Base-by-base conservation (phyloP, 2,113 vertebrate genomes). In the Hepsetus odoe region DNA sequence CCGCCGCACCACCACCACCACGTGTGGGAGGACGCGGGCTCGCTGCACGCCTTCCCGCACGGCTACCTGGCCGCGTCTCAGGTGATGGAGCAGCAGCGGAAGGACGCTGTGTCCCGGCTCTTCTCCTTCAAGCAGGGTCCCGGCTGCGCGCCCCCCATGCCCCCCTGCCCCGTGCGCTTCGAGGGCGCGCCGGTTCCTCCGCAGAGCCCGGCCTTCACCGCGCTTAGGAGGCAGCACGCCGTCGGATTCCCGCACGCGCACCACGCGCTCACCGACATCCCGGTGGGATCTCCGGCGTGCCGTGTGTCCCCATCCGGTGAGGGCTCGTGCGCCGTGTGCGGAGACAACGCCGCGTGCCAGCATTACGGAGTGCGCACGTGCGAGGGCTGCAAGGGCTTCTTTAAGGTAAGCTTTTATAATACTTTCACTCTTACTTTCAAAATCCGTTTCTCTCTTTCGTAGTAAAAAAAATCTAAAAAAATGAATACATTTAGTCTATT, bases 301-400 rank as follows among this genome's bases (percentile, higher is more conserved):
- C 89, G 96, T 13, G 95, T 93, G 4, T 92, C 94, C 1, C 93
- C 95, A 0, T 94, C 93, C 87, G 88, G 94, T 49, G 97, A 98
- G 89, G 96, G 96, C 74, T 91, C 98, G 64, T 98, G 97, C 71
- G 97, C 97, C 0, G 97, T 98, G 72, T 99, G 97, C 65, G 97
- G 97, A 1, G 97, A 99, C 86, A 98, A 98, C 84, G 97, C 97
- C 0, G 95, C 97, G 20, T 97, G 96, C 79, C 96, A 97, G 85
- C 96, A 97, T 86, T 97, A 97, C 66, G 96, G 96, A 3, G 96
- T 97, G 83, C 95, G 96, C 85, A 97, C 96, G 14, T 97, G 96
- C 78, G 96, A 97, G 80, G 96, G 96, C 67, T 97, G 96, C 91
- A 97, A 97, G 86, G 96, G 96, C 2, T 97, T 97, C 83, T 97